phyloP scores from a whole-genome alignment of 2,113 vertebrate species.

The Macquaria australasica region DNA sequence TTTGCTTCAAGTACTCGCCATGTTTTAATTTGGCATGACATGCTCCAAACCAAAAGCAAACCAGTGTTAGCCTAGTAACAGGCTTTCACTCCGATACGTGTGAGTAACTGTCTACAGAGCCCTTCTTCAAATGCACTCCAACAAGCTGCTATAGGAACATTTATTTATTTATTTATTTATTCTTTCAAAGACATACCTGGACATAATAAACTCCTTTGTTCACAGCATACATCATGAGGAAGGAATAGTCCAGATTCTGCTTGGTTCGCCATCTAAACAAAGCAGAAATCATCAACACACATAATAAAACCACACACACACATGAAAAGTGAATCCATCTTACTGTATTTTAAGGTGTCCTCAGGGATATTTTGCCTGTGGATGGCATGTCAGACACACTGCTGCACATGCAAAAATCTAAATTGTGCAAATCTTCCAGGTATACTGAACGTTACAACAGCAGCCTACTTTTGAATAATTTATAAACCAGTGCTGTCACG shows the following conservation, averaged over 20 bases:
- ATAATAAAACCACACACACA: not conserved
- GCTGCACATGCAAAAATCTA: slow-evolving; percentile 34
- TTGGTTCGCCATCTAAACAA: slow-evolving; percentile 95
- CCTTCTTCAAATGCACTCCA: not conserved
- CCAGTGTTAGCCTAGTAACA: slow-evolving; percentile 18
- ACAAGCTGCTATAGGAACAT: slow-evolving; percentile 14
- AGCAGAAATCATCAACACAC: slow-evolving; percentile 1
- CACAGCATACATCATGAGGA: slow-evolving; percentile 99
- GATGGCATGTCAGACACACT: not conserved
- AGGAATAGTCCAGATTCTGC: slow-evolving; percentile 98
- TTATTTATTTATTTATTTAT: not conserved
- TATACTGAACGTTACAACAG: slow-evolving; percentile 17
- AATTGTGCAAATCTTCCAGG: slow-evolving; percentile 12
- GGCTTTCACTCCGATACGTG: not conserved
- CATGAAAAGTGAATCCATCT: not conserved
- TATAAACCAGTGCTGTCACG: slow-evolving; percentile 50
- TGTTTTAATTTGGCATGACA: slow-evolving; percentile 21
- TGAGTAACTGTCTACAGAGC: not conserved
- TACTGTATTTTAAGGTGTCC: not conserved
- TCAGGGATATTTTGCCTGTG: not conserved
- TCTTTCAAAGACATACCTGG: slow-evolving; percentile 86
- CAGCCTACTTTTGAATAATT: slow-evolving; percentile 47
- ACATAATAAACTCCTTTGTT: slow-evolving; percentile 97
- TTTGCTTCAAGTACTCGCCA: not conserved
- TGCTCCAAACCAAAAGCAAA: slow-evolving; percentile 20